Evolutionary conservation across 2,797 vertebrate genomes (phyloP).

Genomic region (Meriones psammophilus): DNA sequence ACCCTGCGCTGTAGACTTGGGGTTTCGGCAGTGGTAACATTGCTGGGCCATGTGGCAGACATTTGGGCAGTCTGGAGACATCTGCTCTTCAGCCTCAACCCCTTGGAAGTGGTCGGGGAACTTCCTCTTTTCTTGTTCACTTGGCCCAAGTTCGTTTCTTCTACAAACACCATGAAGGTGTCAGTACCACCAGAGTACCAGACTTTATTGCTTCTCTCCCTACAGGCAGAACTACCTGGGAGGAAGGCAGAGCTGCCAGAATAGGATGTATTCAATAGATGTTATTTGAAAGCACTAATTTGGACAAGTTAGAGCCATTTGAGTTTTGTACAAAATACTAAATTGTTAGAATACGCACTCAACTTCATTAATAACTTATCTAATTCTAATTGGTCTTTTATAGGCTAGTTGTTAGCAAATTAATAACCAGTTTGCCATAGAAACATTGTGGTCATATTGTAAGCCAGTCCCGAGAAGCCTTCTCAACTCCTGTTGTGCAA

Average conservation of each 20-base stretch:
- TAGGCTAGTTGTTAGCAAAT: slow-evolving; percentile 73
- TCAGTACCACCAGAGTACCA: slow-evolving; percentile 75
- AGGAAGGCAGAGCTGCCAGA: slow-evolving; percentile 28
- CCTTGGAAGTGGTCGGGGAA: slow-evolving; percentile 81
- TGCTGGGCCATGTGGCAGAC: slow-evolving; percentile 65
- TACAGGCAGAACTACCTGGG: slow-evolving; percentile 13
- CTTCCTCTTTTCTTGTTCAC: slow-evolving; percentile 77
- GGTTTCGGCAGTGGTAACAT: slow-evolving; percentile 67
- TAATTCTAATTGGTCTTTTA: slow-evolving; percentile 53
- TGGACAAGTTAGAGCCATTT: slow-evolving; percentile 18
- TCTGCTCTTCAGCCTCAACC: slow-evolving; percentile 78
- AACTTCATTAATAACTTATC: slow-evolving; percentile 19
- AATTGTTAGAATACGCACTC: slow-evolving; percentile 18
- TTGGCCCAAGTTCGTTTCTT: slow-evolving; percentile 71
- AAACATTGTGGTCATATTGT: slow-evolving; percentile 69
- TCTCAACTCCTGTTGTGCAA: slow-evolving; percentile 24
- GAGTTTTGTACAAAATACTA: slow-evolving; percentile 25
- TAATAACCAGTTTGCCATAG: slow-evolving; percentile 66
- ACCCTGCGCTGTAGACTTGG: slow-evolving; percentile 82
- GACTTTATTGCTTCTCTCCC: slow-evolving; percentile 73
- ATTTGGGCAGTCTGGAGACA: slow-evolving; percentile 75
- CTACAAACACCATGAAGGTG: slow-evolving; percentile 82
- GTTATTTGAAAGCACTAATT: slow-evolving; percentile 64
- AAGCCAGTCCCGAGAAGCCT: slow-evolving; percentile 56
- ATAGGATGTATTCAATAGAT: slow-evolving; percentile 77